Conservation (phyloP, 1,140 invertebrate species). For the Teleopsis dalmanni region DNA sequence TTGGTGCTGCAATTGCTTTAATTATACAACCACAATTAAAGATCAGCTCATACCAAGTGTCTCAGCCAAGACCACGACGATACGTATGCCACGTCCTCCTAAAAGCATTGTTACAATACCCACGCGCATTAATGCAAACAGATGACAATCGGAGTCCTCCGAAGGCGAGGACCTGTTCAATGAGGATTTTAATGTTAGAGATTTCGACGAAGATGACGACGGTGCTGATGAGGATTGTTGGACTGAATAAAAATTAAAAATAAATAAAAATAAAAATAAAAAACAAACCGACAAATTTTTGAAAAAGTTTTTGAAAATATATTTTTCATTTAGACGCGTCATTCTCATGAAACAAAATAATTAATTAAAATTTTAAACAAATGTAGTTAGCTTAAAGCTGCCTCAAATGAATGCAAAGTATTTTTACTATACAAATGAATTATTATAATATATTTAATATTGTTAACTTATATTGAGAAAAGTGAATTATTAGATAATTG, state of each 20-base stretch:
- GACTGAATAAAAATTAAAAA: slow-evolving; percentile 25
- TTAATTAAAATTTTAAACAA: too few relatives aligned
- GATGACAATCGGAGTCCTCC: slow-evolving; percentile 43
- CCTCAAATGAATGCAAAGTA: too few relatives aligned
- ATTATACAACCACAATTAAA: slow-evolving; percentile 26
- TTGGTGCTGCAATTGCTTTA: slow-evolving; percentile 39
- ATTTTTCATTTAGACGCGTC: too few relatives aligned
- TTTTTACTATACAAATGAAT: too few relatives aligned
- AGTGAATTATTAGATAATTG: too few relatives aligned
- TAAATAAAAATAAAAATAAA: not conserved
- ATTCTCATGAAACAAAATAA: too few relatives aligned
- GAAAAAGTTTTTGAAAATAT: too few relatives aligned
- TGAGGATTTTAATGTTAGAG: slow-evolving; percentile 38
- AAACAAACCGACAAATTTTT: too few relatives aligned
- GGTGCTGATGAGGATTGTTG: slow-evolving; percentile 30
- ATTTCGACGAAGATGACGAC: slow-evolving; percentile 30
- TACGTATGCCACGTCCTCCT: slow-evolving; percentile 36
- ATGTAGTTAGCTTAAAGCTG: too few relatives aligned
- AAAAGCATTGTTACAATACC: slow-evolving; percentile 32
- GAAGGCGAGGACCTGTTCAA: slow-evolving; percentile 38
- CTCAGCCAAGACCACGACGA: slow-evolving; percentile 33
- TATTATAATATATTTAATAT: too few relatives aligned
- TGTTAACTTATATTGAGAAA: too few relatives aligned
- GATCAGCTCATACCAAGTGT: slow-evolving; percentile 38
- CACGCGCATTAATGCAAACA: slow-evolving; percentile 26